Evolutionary conservation across 2,113 vertebrate genomes (phyloP).

Genomic region (Pollachius pollachius): DNA sequence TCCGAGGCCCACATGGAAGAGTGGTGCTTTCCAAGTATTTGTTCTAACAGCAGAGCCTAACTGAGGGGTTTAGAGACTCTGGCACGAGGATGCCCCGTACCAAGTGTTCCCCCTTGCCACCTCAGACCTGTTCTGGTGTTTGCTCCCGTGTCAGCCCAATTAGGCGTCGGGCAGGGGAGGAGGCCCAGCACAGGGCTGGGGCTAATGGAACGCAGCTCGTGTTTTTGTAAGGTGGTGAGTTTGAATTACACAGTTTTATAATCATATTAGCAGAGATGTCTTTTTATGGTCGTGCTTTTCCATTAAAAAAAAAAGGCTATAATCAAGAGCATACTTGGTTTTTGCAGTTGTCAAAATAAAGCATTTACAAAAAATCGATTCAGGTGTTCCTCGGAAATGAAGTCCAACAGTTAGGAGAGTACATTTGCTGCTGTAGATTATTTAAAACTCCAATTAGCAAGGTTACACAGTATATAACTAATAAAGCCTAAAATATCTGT

Average conservation of each 20-base stretch:
- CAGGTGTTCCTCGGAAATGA: no score
- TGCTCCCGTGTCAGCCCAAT: slow-evolving; percentile 53
- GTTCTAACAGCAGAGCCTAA: slow-evolving; percentile 49
- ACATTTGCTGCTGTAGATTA: no score
- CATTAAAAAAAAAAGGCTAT: no score
- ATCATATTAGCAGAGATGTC: slow-evolving; percentile 10
- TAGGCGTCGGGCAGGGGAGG: slow-evolving; percentile 35
- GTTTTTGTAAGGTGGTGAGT: slow-evolving; percentile 43
- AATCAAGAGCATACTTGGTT: no score
- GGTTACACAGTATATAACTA: no score
- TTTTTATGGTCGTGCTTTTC: background rate
- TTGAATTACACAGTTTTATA: slow-evolving; percentile 38
- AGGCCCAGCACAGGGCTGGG: slow-evolving; percentile 34
- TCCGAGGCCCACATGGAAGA: slow-evolving; percentile 19
- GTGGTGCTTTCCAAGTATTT: slow-evolving; percentile 46
- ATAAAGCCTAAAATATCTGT: no score
- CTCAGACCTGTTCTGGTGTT: slow-evolving; percentile 49
- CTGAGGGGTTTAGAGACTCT: slow-evolving; percentile 23
- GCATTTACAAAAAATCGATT: no score
- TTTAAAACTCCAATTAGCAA: no score
- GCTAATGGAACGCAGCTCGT: slow-evolving; percentile 29
- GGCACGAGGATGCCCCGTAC: slow-evolving; percentile 22
- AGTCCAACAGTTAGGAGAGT: no score
- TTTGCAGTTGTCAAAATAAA: no score
- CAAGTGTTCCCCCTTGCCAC: slow-evolving; percentile 55